Evolutionary conservation across 2,113 vertebrate species (phyloP).

Genomic region (Lophotis ruficrista): DNA sequence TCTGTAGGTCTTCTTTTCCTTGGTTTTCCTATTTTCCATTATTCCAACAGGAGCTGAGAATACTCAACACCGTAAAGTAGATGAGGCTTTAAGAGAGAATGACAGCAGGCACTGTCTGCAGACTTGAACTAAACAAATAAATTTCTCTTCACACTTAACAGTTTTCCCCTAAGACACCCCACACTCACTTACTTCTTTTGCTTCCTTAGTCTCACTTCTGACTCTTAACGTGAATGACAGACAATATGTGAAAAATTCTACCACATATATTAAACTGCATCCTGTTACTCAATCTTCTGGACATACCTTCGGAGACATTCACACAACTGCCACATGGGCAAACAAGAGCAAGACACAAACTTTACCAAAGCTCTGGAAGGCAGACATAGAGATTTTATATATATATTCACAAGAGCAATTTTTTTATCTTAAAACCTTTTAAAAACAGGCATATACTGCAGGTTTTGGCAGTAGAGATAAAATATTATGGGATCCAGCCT

Average conservation of each 20-base stretch:
- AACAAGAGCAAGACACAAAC: constrained; percentile 7
- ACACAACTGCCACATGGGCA: not conserved
- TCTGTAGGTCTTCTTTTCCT: not conserved
- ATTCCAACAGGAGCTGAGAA: not conserved
- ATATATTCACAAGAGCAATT: constrained; percentile 53
- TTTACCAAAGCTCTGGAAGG: constrained; percentile 15
- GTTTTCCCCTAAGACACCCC: not conserved
- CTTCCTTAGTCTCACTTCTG: not conserved
- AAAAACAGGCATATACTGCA: constrained; percentile 43
- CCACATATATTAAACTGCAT: not conserved
- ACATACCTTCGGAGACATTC: not conserved
- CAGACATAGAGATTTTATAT: constrained; percentile 7
- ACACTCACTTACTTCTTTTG: not conserved
- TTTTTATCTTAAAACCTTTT: constrained; percentile 49
- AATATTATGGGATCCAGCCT: constrained; percentile 72
- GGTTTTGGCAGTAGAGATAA: constrained; percentile 63
- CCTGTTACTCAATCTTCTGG: not conserved
- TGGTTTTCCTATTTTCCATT: not conserved
- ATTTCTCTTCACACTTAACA: not conserved
- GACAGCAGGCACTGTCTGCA: not conserved
- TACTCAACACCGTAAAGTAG: not conserved
- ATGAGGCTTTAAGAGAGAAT: not conserved
- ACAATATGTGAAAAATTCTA: not conserved
- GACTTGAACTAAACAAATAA: not conserved
- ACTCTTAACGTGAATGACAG: not conserved